Percentiles rank a stretch among this genome's conserved stretches.
These are phyloP conservation scores for Nemotelus nigrinus DNA, from an alignment of 2,888 invertebrate genomes.

Conservation along the genomic window DNA sequence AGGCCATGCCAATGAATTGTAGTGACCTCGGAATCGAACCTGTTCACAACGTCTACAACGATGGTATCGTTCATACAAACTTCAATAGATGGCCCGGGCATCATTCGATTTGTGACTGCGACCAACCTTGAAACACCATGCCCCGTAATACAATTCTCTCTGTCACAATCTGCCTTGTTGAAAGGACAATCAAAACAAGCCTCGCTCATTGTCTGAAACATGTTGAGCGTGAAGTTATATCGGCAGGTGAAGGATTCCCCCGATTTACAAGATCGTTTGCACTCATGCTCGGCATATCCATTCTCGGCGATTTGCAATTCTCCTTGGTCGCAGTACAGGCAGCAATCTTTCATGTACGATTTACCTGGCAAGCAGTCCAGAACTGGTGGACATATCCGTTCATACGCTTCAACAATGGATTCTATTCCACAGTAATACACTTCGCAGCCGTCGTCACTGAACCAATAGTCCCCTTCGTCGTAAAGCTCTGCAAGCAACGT, in stretches of 20 bases:
- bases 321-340: constrained; percentile 1
- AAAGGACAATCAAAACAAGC: constrained; percentile 29
- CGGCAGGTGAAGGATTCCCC: constrained; percentile 20
- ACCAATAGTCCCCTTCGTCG: constrained; percentile 17
- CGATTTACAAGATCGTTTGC: constrained; percentile 2
- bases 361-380: neutral
- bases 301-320: neutral
- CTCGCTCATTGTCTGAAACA: constrained; percentile 1
- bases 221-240: neutral
- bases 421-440: constrained; percentile 49
- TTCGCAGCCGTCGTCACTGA: neutral
- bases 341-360: constrained; percentile 4
- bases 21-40: constrained; percentile 77
- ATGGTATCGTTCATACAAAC: constrained; percentile 82
- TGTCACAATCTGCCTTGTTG: constrained; percentile 50
- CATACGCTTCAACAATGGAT: neutral
- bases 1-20: constrained; percentile 90
- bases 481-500: neutral
- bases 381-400: constrained; percentile 11
- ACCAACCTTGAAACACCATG: constrained; percentile 79
- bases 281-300: neutral
- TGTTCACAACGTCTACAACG: constrained; percentile 80
- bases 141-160: constrained; percentile 63
- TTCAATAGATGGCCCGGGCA: constrained; percentile 84
- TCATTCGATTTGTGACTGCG: constrained; percentile 78